Evolutionary conservation across 1,140 invertebrate genomes (phyloP), one percentile per base, ranked within the genome.

Genomic region (Penaeus chinensis): DNA sequence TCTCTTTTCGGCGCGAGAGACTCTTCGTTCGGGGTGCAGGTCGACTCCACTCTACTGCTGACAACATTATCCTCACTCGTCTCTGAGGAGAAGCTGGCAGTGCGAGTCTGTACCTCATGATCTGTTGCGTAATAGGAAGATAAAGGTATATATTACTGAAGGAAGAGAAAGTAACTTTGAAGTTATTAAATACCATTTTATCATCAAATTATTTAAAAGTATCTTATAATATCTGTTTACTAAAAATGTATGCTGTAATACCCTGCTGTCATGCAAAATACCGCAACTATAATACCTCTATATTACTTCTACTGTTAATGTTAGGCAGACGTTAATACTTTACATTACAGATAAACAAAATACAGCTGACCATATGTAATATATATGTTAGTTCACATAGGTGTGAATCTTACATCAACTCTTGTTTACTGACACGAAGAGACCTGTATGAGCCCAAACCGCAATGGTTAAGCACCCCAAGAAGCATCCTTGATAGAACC

Each of bases 61-160:
- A 32, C 61, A 24, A 32, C 65, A 42, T 61, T 84, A 22, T 78
- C 84, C 63, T 74, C 79, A 61, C 83, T 82, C 24, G 83, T 77
- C 66, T 89, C 88, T 10, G 88, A 89, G 78, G 83, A 85, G 63
- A 89, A 89, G 79, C 83, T 82, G 27, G 79, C 76, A 20, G 63
- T 62, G 18, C 83, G 78, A 42, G 83, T 89, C 69, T 89, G 82
- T 27, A 85, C 88, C 62, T 89, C 88, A 60, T 85, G 78, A 47
- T 89, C 88, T 85, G 83, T 82, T 18, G 61, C 20, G 54, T 18
- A n/a, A 47, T 47, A 54, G 22, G 47, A 74, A 66, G 32, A 54
- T 1, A 69, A 83, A 69, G 18, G 42, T 19, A 69, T 47, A 66
- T n/a, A 54, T 65, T 62, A 71, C 37, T 47, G 66, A 69, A 42